These are phyloP conservation scores for Corythornis vintsioides DNA, from an alignment of 2,113 vertebrate species.

Conservation along the genomic window DNA sequence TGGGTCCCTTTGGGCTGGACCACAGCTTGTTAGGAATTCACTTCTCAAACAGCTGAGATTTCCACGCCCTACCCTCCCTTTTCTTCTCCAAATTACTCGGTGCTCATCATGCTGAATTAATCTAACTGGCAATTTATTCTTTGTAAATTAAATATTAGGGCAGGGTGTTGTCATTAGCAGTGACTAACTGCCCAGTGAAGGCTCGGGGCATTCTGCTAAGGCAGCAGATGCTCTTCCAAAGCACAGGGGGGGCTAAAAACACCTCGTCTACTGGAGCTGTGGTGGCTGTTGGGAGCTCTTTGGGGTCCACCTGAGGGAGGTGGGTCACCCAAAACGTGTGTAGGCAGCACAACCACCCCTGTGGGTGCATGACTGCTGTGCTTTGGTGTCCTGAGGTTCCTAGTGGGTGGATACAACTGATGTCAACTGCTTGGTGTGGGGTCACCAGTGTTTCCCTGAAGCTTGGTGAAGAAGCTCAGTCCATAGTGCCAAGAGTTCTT, in stretches of 20 bases:
- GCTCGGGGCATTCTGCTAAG: background rate
- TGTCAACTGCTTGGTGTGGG: rapidly evolving
- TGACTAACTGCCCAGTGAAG: background rate
- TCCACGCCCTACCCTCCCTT: rapidly evolving
- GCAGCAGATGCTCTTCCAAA: background rate
- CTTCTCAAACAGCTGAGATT: background rate
- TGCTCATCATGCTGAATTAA: background rate
- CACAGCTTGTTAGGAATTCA: background rate
- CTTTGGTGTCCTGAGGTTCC: background rate
- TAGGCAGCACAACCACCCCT: rapidly evolving
- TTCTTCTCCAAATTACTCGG: background rate
- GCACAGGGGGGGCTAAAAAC: background rate
- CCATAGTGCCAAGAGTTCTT: rapidly evolving
- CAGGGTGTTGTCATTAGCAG: background rate
- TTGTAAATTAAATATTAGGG: constrained; percentile 44
- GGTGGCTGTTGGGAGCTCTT: background rate
- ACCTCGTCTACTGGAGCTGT: rapidly evolving
- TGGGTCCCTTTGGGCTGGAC: rapidly evolving
- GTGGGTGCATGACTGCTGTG: rapidly evolving
- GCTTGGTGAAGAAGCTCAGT: background rate
- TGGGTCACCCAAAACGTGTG: background rate
- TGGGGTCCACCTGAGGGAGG: background rate
- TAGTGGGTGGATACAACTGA: rapidly evolving
- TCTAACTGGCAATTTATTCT: constrained; percentile 19
- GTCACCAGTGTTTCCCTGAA: background rate